A percentile compares a stretch with the other conserved stretches of the same genome.
Evolutionary conservation across 2,888 invertebrate species (phyloP).

Genomic region (Belgica antarctica): DNA sequence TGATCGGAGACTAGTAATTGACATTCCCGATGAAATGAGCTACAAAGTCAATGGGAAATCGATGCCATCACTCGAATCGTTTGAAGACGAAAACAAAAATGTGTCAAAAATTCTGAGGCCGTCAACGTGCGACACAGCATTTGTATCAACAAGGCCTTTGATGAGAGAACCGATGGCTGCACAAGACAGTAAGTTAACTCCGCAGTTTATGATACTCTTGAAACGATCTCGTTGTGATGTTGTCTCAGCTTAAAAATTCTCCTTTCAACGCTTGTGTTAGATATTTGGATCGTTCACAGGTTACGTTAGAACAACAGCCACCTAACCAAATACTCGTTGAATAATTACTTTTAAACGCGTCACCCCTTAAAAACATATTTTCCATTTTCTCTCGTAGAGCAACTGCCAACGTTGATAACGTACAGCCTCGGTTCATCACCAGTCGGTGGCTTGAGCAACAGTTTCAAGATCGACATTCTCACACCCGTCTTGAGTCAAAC

Average conservation of each 20-base stretch:
- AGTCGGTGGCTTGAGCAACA: not conserved
- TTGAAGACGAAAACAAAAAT: not conserved
- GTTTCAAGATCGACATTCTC: constrained; percentile 39
- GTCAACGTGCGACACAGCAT: not conserved
- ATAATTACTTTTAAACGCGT: too few species aligned
- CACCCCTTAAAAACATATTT: too few species aligned
- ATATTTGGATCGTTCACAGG: too few species aligned
- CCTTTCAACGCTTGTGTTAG: too few species aligned
- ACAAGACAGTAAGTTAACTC: constrained; percentile 14
- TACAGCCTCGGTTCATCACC: not conserved
- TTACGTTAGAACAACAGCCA: too few species aligned
- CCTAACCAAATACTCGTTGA: too few species aligned
- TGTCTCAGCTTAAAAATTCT: too few species aligned
- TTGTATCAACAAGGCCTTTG: not conserved
- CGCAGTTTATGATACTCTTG: too few species aligned
- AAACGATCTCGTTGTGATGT: too few species aligned
- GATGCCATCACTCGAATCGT: constrained; percentile 20
- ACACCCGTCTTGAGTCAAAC: not conserved
- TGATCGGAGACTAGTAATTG: constrained; percentile 35
- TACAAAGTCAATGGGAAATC: constrained; percentile 14
- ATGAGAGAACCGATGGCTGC: not conserved
- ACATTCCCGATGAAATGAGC: constrained; percentile 30
- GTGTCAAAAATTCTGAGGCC: not conserved
- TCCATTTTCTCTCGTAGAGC: constrained; percentile 23
- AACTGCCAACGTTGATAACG: constrained; percentile 22